Percentiles rank a stretch among this genome's conserved stretches.
phyloP scores from a whole-genome alignment of 2,797 vertebrate species.

The Alca torda region DNA sequence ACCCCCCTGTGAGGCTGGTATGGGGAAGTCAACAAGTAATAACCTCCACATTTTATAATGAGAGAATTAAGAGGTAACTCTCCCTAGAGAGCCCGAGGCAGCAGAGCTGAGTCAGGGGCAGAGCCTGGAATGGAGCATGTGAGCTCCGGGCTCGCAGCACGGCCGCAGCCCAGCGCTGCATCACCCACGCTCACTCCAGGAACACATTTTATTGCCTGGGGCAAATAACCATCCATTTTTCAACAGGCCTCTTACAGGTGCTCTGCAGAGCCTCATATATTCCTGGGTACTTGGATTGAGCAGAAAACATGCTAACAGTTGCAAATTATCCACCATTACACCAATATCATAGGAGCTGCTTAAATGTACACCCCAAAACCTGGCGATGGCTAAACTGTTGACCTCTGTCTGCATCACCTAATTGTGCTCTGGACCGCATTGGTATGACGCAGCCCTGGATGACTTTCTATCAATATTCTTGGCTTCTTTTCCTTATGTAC shows the following conservation, averaged over 20 bases:
- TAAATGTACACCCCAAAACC: background rate
- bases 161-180: background rate
- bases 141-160: background rate
- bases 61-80: conserved; percentile 22
- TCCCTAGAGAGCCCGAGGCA: background rate
- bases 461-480: background rate
- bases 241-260: background rate
- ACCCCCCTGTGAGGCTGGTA: background rate
- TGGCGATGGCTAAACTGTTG: background rate
- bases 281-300: background rate
- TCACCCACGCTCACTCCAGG: conserved; percentile 10
- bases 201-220: background rate
- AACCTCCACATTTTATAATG: conserved; percentile 18
- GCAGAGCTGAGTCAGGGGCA: conserved; percentile 12
- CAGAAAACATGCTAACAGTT: background rate
- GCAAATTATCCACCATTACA: background rate
- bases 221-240: background rate
- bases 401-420: background rate
- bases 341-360: background rate
- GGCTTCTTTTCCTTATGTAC: background rate
- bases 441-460: background rate
- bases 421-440: background rate
- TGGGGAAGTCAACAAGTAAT: conserved; percentile 2
- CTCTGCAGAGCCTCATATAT: background rate
- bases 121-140: background rate